Conservation (phyloP, 2,113 vertebrate species). For the Clarias batrachus region DNA sequence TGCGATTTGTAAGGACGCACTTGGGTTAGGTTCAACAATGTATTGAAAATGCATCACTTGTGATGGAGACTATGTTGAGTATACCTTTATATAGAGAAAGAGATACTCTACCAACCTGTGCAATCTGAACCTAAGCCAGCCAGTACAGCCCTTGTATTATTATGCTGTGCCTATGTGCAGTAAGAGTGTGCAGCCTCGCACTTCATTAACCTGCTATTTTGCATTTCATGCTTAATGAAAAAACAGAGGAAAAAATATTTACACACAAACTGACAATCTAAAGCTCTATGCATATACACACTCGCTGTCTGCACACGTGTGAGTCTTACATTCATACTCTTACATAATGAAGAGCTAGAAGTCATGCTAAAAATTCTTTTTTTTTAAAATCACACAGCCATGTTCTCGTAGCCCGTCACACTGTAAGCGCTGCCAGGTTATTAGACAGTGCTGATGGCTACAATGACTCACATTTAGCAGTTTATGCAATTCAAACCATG, state of each 20-base stretch:
- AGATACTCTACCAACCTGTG: no score
- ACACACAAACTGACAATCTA: background rate
- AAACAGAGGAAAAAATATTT: constrained; percentile 5
- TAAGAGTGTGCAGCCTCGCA: constrained; percentile 46
- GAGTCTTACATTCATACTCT: constrained; percentile 21
- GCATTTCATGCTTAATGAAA: background rate
- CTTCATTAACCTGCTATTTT: constrained; percentile 64
- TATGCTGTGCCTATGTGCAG: background rate
- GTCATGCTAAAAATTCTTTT: constrained; percentile 19
- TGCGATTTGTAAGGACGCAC: no score
- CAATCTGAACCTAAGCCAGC: no score
- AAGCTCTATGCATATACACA: constrained; percentile 35
- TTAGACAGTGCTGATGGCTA: background rate
- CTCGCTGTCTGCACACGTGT: constrained; percentile 1
- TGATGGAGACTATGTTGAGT: no score
- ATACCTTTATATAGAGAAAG: no score
- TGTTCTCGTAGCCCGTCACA: background rate
- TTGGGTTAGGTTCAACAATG: no score
- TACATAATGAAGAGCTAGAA: constrained; percentile 49
- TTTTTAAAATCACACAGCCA: constrained; percentile 23
- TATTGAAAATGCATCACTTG: no score
- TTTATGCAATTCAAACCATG: background rate
- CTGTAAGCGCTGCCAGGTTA: background rate
- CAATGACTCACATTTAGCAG: background rate
- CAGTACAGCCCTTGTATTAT: no score